A percentile compares a stretch with the other conserved stretches of the same genome.
Conservation (phyloP, 2,113 vertebrate species). For the Otus sunia region DNA sequence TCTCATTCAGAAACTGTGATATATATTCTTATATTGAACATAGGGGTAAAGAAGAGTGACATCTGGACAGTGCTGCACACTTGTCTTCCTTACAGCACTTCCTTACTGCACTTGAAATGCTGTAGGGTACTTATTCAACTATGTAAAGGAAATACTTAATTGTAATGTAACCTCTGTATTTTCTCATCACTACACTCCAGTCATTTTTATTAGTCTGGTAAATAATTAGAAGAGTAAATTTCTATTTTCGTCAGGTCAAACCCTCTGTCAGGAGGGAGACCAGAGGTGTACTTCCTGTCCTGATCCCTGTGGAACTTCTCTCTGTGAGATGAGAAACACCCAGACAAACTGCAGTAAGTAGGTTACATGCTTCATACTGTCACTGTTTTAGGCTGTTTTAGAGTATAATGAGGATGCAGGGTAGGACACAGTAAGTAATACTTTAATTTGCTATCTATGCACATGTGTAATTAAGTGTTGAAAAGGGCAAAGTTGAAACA, state of each 20-base stretch:
- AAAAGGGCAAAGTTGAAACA: slow-evolving; percentile 46
- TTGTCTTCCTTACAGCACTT: neutral
- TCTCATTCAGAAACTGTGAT: neutral
- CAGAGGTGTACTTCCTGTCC: slow-evolving; percentile 81
- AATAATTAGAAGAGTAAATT: neutral
- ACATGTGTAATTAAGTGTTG: neutral
- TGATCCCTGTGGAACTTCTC: slow-evolving; percentile 69
- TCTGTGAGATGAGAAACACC: slow-evolving; percentile 75
- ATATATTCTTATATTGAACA: neutral
- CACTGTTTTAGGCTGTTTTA: neutral
- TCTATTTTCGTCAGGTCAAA: slow-evolving; percentile 73
- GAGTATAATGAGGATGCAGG: neutral
- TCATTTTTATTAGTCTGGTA: neutral
- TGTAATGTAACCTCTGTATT: neutral
- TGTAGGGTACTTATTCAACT: neutral
- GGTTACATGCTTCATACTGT: neutral
- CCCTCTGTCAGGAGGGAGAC: slow-evolving; percentile 79
- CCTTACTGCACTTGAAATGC: neutral
- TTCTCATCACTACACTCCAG: neutral
- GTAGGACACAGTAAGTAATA: neutral
- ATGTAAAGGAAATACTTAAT: neutral
- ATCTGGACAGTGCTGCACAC: neutral
- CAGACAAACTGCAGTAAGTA: slow-evolving; percentile 87
- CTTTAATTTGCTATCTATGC: neutral
- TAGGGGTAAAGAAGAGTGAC: neutral